Conservation (phyloP, 1,140 invertebrate genomes). For the Scaptomyza montana region DNA sequence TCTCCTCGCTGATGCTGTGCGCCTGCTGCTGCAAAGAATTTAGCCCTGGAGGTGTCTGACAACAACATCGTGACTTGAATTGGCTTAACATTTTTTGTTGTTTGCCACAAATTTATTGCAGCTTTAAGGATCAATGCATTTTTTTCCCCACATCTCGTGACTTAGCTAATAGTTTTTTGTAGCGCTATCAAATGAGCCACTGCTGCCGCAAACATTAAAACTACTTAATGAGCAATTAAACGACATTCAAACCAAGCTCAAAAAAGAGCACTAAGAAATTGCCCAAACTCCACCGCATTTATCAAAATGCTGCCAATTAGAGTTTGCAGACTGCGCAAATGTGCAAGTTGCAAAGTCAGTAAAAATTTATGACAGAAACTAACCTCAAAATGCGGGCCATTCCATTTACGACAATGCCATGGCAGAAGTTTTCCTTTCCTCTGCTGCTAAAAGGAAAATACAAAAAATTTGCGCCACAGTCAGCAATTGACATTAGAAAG, state of each 20-base stretch:
- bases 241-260: slow-evolving; percentile 41
- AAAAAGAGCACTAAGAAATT: slow-evolving; percentile 10
- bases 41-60: slow-evolving; percentile 22
- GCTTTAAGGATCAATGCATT: slow-evolving; percentile 26
- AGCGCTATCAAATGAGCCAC: slow-evolving; percentile 17
- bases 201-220: slow-evolving; percentile 52
- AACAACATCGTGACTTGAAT: slow-evolving; percentile 29
- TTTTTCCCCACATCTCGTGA: slow-evolving; percentile 18
- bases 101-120: slow-evolving; percentile 24
- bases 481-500: slow-evolving; percentile 12
- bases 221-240: slow-evolving; percentile 78
- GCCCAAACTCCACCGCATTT: slow-evolving; percentile 61
- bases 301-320: slow-evolving; percentile 78
- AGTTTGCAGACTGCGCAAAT: slow-evolving; percentile 24
- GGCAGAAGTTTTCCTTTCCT: slow-evolving; percentile 43
- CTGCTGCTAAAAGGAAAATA: neutral
- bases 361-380: slow-evolving; percentile 82
- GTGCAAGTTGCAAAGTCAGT: slow-evolving; percentile 36
- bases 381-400: slow-evolving; percentile 70
- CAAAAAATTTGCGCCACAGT: slow-evolving; percentile 1
- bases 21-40: slow-evolving; percentile 13
- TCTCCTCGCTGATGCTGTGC: slow-evolving; percentile 9
- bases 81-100: neutral
- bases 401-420: slow-evolving; percentile 60
- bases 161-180: slow-evolving; percentile 22